Evolutionary conservation across 2,888 invertebrate genomes (phyloP).

Genomic region (Gymnocheta viridis): DNA sequence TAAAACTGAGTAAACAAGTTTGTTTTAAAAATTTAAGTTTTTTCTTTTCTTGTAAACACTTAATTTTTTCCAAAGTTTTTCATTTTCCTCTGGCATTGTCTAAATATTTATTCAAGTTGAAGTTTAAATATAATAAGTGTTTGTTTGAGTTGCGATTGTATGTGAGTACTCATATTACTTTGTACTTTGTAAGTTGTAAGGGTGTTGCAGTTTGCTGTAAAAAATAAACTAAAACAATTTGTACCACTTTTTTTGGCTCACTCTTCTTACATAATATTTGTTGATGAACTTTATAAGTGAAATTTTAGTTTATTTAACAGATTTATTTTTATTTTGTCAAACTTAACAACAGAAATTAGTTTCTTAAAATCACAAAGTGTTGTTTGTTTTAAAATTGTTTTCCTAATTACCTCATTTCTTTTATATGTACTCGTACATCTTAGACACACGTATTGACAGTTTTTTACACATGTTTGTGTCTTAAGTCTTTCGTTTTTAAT

Average conservation of each 20-base stretch:
- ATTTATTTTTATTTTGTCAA: slow-evolving; percentile 8
- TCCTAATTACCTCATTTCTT: slow-evolving; percentile 30
- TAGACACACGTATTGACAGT: too few species aligned
- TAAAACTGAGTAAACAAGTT: background rate
- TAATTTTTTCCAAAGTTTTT: slow-evolving; percentile 3
- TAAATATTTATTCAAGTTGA: slow-evolving; percentile 68
- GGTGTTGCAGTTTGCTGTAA: slow-evolving; percentile 32
- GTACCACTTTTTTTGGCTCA: background rate
- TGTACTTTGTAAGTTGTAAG: slow-evolving; percentile 17
- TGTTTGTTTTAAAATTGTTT: slow-evolving; percentile 33
- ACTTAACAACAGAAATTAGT: slow-evolving; percentile 5
- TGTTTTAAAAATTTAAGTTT: background rate
- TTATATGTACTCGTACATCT: too few species aligned
- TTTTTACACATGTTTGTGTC: slow-evolving; percentile 33
- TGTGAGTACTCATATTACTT: background rate
- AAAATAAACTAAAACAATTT: background rate
- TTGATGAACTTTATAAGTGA: slow-evolving; percentile 23
- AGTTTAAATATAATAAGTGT: slow-evolving; percentile 64
- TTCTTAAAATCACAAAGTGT: slow-evolving; percentile 30
- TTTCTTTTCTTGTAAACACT: background rate
- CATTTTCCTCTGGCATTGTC: slow-evolving; percentile 52
- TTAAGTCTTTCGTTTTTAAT: slow-evolving; percentile 47
- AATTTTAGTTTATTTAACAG: background rate
- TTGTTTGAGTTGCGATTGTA: background rate
- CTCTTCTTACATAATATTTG: slow-evolving; percentile 32